These are phyloP conservation scores for Chloroceryle inda DNA, from an alignment of 2,797 vertebrate genomes.

Conservation along the genomic window DNA sequence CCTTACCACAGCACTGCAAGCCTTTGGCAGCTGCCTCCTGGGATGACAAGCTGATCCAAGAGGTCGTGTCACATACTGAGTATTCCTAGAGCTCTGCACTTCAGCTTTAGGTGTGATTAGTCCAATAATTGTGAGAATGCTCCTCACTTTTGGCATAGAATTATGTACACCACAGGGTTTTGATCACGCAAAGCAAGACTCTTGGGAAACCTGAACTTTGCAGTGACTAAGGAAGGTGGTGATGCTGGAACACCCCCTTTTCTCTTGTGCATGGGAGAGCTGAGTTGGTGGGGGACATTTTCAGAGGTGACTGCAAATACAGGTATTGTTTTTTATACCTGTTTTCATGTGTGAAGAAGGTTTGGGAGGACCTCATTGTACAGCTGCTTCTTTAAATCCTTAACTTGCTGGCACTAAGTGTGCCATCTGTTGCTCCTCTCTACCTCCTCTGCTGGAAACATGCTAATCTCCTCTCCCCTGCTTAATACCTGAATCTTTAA, in stretches of 20 bases:
- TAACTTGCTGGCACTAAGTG: neutral
- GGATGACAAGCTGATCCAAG: neutral
- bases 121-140: neutral
- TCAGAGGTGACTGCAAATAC: neutral
- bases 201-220: neutral
- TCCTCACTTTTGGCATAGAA: neutral
- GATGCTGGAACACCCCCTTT: neutral
- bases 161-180: neutral
- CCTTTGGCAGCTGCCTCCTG: neutral
- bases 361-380: neutral
- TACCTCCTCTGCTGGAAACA: neutral
- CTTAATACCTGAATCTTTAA: conserved; percentile 50
- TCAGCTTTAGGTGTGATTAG: neutral
- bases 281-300: neutral
- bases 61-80: rapidly evolving
- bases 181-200: neutral
- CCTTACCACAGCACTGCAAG: neutral
- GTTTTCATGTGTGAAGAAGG: neutral
- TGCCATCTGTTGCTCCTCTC: neutral
- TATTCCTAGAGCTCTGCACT: neutral
- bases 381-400: neutral
- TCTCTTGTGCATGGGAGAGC: rapidly evolving
- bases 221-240: neutral
- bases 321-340: neutral
- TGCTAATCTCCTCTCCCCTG: neutral